phyloP scores from a whole-genome alignment of 2,113 vertebrate species.

The Tetrax tetrax region DNA sequence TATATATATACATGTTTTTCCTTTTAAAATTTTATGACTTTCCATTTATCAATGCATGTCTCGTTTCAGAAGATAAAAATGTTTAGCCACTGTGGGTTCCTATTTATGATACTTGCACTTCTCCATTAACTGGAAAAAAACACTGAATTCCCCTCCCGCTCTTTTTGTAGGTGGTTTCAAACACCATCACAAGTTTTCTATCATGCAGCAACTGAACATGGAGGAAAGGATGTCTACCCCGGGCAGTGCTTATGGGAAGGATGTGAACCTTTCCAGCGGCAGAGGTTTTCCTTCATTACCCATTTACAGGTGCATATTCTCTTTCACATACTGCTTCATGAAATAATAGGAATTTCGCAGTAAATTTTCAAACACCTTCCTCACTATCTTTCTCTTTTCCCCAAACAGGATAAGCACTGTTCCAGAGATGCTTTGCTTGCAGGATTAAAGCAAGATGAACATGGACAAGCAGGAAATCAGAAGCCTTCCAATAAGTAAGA shows the following conservation, averaged over 20 bases:
- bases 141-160: not conserved
- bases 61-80: not conserved
- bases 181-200: slow-evolving; percentile 98
- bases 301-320: slow-evolving; percentile 88
- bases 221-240: slow-evolving; percentile 91
- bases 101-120: not conserved
- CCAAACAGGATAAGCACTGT: slow-evolving; percentile 95
- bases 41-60: not conserved
- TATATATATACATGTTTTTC: not conserved
- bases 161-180: slow-evolving; percentile 91
- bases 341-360: not conserved
- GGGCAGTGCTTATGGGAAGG: slow-evolving; percentile 97
- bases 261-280: slow-evolving; percentile 94
- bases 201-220: slow-evolving; percentile 95
- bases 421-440: slow-evolving; percentile 96
- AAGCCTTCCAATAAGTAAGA: slow-evolving; percentile 90
- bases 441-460: slow-evolving; percentile 94
- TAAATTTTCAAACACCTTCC: not conserved
- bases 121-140: not conserved
- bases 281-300: slow-evolving; percentile 98
- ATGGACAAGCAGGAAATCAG: slow-evolving; percentile 88
- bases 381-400: not conserved
- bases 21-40: not conserved
- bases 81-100: not conserved
- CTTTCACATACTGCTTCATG: not conserved